Base-by-base conservation (phyloP, 1,140 invertebrate genomes). In the Pinna nobilis region DNA sequence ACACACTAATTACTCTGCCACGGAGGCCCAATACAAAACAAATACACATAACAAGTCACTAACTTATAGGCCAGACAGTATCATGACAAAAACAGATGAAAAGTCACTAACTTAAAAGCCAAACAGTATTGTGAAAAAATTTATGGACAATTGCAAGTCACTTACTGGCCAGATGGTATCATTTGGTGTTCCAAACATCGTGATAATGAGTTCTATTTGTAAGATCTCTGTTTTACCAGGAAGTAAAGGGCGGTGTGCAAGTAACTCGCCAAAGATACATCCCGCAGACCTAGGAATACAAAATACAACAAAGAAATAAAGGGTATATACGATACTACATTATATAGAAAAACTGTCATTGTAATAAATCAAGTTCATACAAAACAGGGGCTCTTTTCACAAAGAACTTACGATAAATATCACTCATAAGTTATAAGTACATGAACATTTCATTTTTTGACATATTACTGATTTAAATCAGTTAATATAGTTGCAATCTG, bases 141-240 rank as follows among this genome's bases (percentile, higher is more conserved):
- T 53, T 15, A 9, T 53, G 23, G 11, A 15, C 9, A 20, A 75
- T n/a, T n/a, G n/a, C n/a, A n/a, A n/a, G n/a, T n/a, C 53, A 81
- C 81, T 79, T 76, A 87, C 97, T 0, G 97, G 97, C 98, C 98
- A 99, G 81, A 99, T 98, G 4, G 94, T 93, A 85, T 98, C 95
- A 37, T 94, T 97, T 37, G 98, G 98, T 3, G 97, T 98, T 3
- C 98, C 97, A 57, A 99, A 90, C 72, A 99, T 90, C 86, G 98
- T 95, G 41, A 99, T 95, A 78, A 99, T 98, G 33, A 98, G 89
- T 84, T 98, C 95, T 3, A 99, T 90, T 88, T 99, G 88, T 57
- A 89, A 84, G 15, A 90, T 79, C 53, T 89, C 88, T 25, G 95
- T 94, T 77, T 93, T 91, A 1, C 97, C 98, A 0, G 97, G 97